Conservation (phyloP, 2,113 vertebrate species). For the Eubucco bourcierii region DNA sequence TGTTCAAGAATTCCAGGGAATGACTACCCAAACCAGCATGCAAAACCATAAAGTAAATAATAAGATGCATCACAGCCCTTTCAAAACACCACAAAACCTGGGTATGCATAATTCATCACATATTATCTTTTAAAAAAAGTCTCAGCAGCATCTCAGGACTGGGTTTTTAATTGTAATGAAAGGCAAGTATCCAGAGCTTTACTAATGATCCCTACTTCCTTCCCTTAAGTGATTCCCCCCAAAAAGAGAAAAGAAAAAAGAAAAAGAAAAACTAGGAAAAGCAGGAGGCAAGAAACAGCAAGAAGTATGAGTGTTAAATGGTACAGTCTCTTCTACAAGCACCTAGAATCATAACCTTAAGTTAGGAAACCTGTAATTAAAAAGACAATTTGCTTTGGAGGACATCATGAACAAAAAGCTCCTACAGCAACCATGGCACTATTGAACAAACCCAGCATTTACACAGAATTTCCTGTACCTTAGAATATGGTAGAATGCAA, state of each 20-base stretch:
- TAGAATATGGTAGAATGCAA: not conserved
- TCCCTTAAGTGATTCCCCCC: too few relatives aligned
- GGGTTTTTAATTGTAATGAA: not conserved
- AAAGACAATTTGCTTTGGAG: not conserved
- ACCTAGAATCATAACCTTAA: not conserved
- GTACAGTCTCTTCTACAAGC: not conserved
- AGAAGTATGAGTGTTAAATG: not conserved
- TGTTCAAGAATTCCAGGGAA: not conserved
- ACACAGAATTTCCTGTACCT: not conserved
- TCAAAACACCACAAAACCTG: not conserved
- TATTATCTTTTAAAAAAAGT: not conserved
- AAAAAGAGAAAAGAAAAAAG: too few relatives aligned
- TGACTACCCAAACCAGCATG: not conserved
- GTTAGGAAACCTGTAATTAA: not conserved
- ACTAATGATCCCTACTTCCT: not conserved
- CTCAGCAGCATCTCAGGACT: not conserved
- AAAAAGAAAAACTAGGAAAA: not conserved
- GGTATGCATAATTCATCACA: fast-evolving
- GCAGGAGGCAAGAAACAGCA: not conserved
- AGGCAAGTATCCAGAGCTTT: not conserved
- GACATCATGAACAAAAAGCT: not conserved
- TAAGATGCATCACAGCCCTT: not conserved
- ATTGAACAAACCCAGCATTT: not conserved
- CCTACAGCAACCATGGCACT: not conserved
- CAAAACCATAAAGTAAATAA: not conserved